Base-by-base conservation (phyloP, 2,888 invertebrate species). In the Rhimphoctona megacephalus region DNA sequence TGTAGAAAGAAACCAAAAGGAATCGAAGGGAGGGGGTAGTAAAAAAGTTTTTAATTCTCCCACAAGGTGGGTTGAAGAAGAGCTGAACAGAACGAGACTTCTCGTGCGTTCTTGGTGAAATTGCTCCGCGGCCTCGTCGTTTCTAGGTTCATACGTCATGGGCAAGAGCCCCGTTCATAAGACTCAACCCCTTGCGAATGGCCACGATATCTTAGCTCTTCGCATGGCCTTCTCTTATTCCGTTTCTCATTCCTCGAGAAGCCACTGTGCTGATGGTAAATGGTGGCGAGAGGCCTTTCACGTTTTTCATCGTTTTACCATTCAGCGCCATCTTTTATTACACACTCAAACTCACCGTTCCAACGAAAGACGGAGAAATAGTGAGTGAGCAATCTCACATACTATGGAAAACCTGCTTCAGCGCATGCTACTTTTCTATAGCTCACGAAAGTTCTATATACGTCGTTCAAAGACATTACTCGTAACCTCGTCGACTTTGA, bases 261-360 rank as follows among this genome's bases (percentile, higher is more conserved):
- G 36, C 39, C 66, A 46, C 57, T 25, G 61, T 61, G 49, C 70
- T 54, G 79, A 79, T 79, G 83, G 82, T 83, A 83, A 85, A 83
- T 85, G 79, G 78, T 76, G 25, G 64, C 79, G 14, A 66, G 64
- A 66, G 43, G 30, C 33, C 52, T 36, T 52, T 30, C 33, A 74
- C 52, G 69, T 79, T 69, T 69, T 70, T 79, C 80, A 83, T 85
- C 83, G 69, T 78, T 81, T 85, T 78, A 52, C 89, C 87, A 89
- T 88, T 82, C 86, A 88, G 69, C 87, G 89, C 88, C 85, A 89
- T 88, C 90, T 91, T 91, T 91, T 91, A 92, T 92, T 92, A 91
- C 90, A 88, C 88, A 82, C 64, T 64, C 74, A 86, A 88, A 88
- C 89, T 88, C 87, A 66, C 67, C 70, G 39, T 81, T 61, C 9